These are phyloP conservation scores for Tetropium fuscum DNA, from an alignment of 2,888 invertebrate genomes.

Conservation along the genomic window DNA sequence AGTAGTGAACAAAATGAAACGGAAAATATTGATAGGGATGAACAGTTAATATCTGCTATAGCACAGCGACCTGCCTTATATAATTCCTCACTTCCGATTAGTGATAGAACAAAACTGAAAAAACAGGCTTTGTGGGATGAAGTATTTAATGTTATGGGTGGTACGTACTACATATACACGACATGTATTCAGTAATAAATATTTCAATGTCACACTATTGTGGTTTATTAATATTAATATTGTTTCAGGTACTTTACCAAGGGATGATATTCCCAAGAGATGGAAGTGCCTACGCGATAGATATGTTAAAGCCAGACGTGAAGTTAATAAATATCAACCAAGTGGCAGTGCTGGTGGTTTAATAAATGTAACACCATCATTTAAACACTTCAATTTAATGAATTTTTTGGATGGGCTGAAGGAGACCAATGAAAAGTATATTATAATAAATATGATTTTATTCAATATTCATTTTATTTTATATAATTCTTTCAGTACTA, in stretches of 20 bases:
- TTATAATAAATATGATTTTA: not conserved
- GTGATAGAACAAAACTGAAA: not conserved
- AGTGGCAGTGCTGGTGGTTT: not conserved
- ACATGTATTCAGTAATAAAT: too few relatives aligned
- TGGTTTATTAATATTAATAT: not conserved
- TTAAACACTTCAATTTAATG: not conserved
- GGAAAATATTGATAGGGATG: conserved; percentile 1
- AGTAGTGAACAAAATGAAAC: not conserved
- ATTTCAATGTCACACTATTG: not conserved
- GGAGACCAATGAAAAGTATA: too few relatives aligned
- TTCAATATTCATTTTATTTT: too few relatives aligned
- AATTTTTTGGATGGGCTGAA: not conserved
- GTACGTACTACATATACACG: not conserved
- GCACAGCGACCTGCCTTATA: not conserved
- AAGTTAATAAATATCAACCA: not conserved
- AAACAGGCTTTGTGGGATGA: conserved; percentile 5
- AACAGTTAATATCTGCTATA: not conserved
- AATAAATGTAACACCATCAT: too few relatives aligned
- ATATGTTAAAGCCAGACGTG: not conserved
- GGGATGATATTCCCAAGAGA: not conserved
- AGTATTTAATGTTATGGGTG: not conserved
- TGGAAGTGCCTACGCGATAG: not conserved
- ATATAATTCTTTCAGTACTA: too few relatives aligned
- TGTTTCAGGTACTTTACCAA: not conserved
- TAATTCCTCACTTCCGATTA: not conserved